Base-by-base conservation (phyloP, 2,113 vertebrate genomes). In the Rhabdomys dilectus region DNA sequence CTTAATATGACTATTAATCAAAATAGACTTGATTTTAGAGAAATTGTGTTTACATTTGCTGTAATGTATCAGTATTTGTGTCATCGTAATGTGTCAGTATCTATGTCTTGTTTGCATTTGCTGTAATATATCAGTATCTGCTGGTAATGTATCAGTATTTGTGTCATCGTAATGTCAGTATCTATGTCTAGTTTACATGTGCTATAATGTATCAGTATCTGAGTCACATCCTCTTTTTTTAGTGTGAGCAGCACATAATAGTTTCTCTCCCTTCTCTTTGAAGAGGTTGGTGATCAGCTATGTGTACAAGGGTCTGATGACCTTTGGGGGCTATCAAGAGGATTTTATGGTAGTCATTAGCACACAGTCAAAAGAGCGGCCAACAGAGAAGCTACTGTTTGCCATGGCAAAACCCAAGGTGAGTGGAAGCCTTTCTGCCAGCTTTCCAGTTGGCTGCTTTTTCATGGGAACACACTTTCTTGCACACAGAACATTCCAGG, bases 291-390 rank as follows among this genome's bases (percentile, higher is more conserved):
- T 99, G 97, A 97, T 98, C 94, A 99, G 99, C 53, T 99, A 99
- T 86, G 91, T 98, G 26, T 99, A 99, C 89, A 99, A 99, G 98
- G 99, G 97, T 95, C 98, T 99, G 97, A 98, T 99, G 99, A 99
- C 99, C 12, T 99, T 99, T 0, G 99, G 99, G 97, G 99, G 99
- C 94, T 99, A 99, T 97, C 99, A 98, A 94, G 99, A 99, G 97
- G 99, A 99, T 97, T 99, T 99, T 97, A 99, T 99, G 99, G 98
- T 99, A 98, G 99, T 99, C 92, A 99, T 99, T 97, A 98, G 98
- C 88, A 97, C 97, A 73, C 86, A 98, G 64, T 97, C 98, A 97
- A 99, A 99, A 98, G 99, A 99, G 88, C 99, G 98, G 97, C 97
- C 99, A 53, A 99, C 99, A 31, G 99, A 99, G 98, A 99, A 99